These are phyloP conservation scores for Emberiza fucata DNA, from an alignment of 2,113 vertebrate genomes.

Conservation along the genomic window DNA sequence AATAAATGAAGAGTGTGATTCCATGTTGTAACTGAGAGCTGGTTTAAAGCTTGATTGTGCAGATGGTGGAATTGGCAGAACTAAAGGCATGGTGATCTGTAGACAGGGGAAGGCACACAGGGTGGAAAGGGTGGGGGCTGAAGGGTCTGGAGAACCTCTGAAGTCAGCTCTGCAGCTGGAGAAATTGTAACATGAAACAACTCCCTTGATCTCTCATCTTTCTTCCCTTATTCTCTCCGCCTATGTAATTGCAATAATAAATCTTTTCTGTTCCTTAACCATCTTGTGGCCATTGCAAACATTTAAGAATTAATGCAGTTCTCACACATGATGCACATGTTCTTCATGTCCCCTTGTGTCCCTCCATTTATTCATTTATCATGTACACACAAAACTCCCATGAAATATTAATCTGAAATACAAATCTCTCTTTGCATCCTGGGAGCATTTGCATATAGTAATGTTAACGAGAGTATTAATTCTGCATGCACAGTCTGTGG, in stretches of 20 bases:
- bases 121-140: background rate
- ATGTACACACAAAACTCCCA: conserved; percentile 48
- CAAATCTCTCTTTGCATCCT: conserved; percentile 45
- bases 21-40: background rate
- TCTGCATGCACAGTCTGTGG: conserved; percentile 42
- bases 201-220: conserved; percentile 54
- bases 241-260: conserved; percentile 54
- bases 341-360: conserved; percentile 50
- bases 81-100: background rate
- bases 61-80: background rate
- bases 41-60: background rate
- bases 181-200: conserved; percentile 22
- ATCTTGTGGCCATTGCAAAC: conserved; percentile 47
- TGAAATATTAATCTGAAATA: conserved; percentile 68
- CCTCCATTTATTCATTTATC: conserved; percentile 60
- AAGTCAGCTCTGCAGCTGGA: conserved; percentile 24
- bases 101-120: background rate
- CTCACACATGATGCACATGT: conserved; percentile 39
- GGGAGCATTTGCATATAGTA: conserved; percentile 53
- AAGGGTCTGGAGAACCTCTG: conserved; percentile 4
- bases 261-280: conserved; percentile 47
- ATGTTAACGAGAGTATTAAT: conserved; percentile 61
- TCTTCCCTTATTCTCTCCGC: conserved; percentile 18
- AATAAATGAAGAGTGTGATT: background rate
- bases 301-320: conserved; percentile 60